Evolutionary conservation across 2,113 vertebrate genomes (phyloP).

Genomic region (Poeciliopsis turrubarensis): DNA sequence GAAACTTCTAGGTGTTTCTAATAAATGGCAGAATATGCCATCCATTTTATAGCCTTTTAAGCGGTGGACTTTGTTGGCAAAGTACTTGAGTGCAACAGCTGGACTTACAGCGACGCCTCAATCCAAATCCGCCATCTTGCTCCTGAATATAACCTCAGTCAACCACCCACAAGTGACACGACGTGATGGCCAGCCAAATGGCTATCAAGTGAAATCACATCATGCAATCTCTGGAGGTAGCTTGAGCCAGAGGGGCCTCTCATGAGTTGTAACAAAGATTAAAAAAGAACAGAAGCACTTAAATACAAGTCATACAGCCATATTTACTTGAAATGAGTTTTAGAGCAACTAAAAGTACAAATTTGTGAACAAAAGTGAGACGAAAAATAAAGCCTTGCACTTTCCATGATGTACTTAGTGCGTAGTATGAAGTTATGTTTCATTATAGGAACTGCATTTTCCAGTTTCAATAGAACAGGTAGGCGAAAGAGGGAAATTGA

Average conservation of each 20-base stretch:
- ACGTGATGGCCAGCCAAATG: background rate
- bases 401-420: background rate
- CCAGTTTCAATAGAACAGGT: constrained; percentile 4
- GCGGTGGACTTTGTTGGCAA: no score
- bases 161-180: background rate
- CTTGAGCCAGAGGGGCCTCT: background rate
- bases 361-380: background rate
- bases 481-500: constrained; percentile 8
- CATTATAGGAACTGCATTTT: background rate
- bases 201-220: background rate
- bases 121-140: background rate
- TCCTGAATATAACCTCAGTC: background rate
- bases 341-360: background rate
- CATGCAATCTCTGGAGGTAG: background rate
- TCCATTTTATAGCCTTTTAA: no score
- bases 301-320: background rate
- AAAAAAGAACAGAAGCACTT: background rate
- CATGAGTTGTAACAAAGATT: background rate
- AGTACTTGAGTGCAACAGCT: no score
- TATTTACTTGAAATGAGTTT: background rate
- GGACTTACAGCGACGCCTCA: background rate
- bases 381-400: background rate
- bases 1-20: no score
- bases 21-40: no score
- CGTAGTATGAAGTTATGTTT: background rate